phyloP scores from a whole-genome alignment of 1,140 invertebrate genomes.

The Ylistrum balloti region DNA sequence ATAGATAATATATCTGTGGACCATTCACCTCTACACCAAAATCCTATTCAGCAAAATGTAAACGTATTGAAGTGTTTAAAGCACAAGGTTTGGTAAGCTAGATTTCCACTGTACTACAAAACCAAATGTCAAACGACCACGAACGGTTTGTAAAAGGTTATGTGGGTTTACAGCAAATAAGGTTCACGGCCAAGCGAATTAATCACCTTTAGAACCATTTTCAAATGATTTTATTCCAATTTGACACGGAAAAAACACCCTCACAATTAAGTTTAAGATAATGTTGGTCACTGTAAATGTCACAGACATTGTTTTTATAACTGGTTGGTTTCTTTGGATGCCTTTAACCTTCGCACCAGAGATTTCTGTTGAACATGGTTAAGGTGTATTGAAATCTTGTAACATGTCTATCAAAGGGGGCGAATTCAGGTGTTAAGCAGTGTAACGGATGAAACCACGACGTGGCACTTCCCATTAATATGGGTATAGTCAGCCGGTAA shows the following conservation, averaged over 20 bases:
- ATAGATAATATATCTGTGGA: neutral
- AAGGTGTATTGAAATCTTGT: neutral
- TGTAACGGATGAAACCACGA: neutral
- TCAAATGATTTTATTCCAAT: constrained; percentile 1
- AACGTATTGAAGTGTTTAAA: neutral
- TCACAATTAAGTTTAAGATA: neutral
- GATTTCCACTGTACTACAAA: neutral
- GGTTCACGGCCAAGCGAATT: constrained; percentile 3
- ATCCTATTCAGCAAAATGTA: neutral
- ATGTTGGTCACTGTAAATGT: neutral
- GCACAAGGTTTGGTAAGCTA: neutral
- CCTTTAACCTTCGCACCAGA: neutral
- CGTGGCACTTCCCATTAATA: constrained; percentile 24
- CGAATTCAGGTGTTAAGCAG: neutral
- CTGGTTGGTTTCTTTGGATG: neutral
- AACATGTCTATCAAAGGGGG: neutral
- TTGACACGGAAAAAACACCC: neutral
- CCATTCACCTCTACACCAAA: neutral
- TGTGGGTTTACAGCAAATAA: neutral
- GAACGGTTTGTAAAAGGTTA: neutral
- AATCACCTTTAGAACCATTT: neutral
- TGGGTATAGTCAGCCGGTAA: neutral
- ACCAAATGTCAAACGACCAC: neutral
- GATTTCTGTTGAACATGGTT: neutral
- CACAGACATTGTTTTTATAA: neutral